A percentile compares a stretch with the other conserved stretches of the same genome.
Conservation (phyloP, 1,140 invertebrate species). For the Megathymus violae region DNA sequence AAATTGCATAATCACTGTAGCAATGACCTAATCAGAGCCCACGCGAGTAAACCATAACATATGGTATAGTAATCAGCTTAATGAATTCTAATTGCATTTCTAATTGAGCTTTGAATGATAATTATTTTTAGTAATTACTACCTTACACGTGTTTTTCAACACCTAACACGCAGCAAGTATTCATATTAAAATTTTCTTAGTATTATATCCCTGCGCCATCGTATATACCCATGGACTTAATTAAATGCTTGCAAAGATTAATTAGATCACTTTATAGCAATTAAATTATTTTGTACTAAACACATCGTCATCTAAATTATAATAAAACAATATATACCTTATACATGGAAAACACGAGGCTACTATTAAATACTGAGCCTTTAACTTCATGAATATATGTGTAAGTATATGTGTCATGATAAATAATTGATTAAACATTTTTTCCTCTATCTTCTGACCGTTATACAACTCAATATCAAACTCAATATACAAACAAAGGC, state of each 20-base stretch:
- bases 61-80: slow-evolving; percentile 31
- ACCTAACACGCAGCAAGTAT: slow-evolving; percentile 23
- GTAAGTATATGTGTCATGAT: too few species aligned
- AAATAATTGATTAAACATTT: too few species aligned
- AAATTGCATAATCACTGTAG: slow-evolving; percentile 15
- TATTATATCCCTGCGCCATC: slow-evolving; percentile 48
- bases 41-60: slow-evolving; percentile 30
- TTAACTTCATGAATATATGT: too few species aligned
- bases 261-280: slow-evolving; percentile 30
- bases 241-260: slow-evolving; percentile 40
- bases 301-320: slow-evolving; percentile 2
- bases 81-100: slow-evolving; percentile 33
- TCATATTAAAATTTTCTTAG: slow-evolving; percentile 13
- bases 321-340: neutral
- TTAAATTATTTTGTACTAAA: slow-evolving; percentile 20
- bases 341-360: neutral
- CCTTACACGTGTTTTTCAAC: slow-evolving; percentile 40
- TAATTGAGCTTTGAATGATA: slow-evolving; percentile 25
- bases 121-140: slow-evolving; percentile 30
- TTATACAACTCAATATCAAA: too few species aligned
- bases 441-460: too few species aligned
- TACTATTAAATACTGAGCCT: too few species aligned
- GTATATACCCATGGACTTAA: slow-evolving; percentile 53
- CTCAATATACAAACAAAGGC: too few species aligned
- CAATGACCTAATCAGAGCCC: slow-evolving; percentile 31